These are phyloP conservation scores for Danio aesculapii DNA, from an alignment of 2,797 vertebrate genomes.

Conservation along the genomic window DNA sequence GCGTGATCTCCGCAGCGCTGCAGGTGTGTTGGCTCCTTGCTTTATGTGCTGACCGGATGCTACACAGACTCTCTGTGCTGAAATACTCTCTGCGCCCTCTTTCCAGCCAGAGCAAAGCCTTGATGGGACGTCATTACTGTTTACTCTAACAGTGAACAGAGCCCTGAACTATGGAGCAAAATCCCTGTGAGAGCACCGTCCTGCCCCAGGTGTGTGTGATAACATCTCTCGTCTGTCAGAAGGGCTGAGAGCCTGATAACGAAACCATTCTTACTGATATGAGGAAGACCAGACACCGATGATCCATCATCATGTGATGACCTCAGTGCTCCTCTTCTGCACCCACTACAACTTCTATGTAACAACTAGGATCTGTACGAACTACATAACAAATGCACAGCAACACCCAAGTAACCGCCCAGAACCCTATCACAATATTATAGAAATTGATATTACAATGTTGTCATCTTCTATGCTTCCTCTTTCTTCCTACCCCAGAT, in stretches of 20 bases:
- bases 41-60: slow-evolving; percentile 8
- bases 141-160: slow-evolving; percentile 63
- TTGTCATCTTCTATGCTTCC: too few relatives aligned
- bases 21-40: slow-evolving; percentile 24
- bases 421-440: too few relatives aligned
- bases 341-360: too few relatives aligned
- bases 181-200: slow-evolving; percentile 30
- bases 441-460: too few relatives aligned
- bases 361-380: too few relatives aligned
- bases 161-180: slow-evolving; percentile 28
- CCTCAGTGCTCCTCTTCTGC: too few relatives aligned
- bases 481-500: too few relatives aligned
- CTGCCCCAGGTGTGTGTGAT: slow-evolving; percentile 41
- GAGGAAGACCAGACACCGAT: slow-evolving; percentile 39
- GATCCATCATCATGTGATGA: not conserved
- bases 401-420: too few relatives aligned
- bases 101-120: slow-evolving; percentile 41
- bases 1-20: not conserved
- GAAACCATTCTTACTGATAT: slow-evolving; percentile 18
- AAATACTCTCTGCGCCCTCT: slow-evolving; percentile 42
- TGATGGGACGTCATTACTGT: slow-evolving; percentile 54
- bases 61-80: slow-evolving; percentile 30
- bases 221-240: slow-evolving; percentile 41
- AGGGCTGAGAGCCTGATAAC: slow-evolving; percentile 30
- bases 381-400: too few relatives aligned